Percentiles rank a stretch among this genome's conserved stretches.
phyloP scores from a whole-genome alignment of 2,113 vertebrate genomes.

The Zapus hudsonius region DNA sequence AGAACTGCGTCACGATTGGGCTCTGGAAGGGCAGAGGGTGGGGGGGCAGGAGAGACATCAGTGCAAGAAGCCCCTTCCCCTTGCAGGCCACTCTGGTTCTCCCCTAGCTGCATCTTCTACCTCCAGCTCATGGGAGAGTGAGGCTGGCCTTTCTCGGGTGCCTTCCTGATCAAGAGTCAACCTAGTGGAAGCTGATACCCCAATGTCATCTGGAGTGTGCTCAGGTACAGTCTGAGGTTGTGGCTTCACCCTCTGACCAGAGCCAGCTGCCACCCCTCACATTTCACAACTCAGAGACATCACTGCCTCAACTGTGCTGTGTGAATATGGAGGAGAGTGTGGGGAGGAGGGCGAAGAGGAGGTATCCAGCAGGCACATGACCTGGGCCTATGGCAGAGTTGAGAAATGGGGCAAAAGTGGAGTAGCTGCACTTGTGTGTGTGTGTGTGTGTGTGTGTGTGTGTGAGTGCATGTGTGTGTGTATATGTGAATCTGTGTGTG shows the following conservation, averaged over 20 bases:
- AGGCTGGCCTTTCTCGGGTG: neutral
- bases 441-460: neutral
- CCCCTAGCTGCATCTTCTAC: neutral
- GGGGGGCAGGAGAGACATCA: conserved; percentile 39
- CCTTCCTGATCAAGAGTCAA: neutral
- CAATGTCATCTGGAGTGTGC: neutral
- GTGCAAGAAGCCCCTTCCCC: neutral
- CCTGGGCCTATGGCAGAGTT: neutral
- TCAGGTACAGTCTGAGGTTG: neutral
- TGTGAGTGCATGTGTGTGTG: neutral
- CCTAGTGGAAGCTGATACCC: neutral
- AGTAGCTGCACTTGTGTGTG: neutral
- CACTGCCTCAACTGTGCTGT: neutral
- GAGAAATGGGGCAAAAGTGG: neutral
- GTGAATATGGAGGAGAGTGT: neutral
- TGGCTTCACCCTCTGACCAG: neutral
- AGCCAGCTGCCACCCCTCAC: neutral
- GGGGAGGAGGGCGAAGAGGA: neutral
- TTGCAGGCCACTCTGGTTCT: neutral
- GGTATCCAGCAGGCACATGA: no score
- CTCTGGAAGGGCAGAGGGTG: conserved; percentile 86
- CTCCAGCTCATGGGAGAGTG: neutral
- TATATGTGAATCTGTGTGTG: fast-evolving
- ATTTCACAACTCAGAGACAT: neutral
- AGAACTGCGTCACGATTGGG: conserved; percentile 96